These are phyloP conservation scores for Anas platyrhynchos DNA, from an alignment of 2,113 vertebrate genomes.

Conservation along the genomic window DNA sequence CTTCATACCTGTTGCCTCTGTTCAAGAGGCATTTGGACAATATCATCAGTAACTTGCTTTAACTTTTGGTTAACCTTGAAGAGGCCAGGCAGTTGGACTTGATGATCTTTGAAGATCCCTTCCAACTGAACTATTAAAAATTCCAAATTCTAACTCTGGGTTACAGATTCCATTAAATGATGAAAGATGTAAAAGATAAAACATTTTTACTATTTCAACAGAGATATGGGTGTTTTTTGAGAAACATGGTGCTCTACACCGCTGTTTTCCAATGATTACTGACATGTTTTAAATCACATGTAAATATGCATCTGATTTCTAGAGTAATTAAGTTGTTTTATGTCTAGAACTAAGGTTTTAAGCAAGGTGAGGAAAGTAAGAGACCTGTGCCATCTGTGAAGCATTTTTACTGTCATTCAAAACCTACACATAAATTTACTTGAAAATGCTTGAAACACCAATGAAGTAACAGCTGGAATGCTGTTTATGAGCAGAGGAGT, in stretches of 20 bases:
- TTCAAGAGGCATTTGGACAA: neutral
- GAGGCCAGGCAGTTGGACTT: neutral
- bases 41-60: neutral
- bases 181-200: slow-evolving; percentile 8
- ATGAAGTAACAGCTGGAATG: neutral
- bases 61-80: neutral
- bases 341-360: neutral
- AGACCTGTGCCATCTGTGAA: neutral
- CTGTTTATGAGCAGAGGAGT: neutral
- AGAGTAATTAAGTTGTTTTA: neutral
- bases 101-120: neutral
- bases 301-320: neutral
- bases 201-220: neutral
- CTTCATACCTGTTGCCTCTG: neutral
- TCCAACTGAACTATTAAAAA: neutral
- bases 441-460: neutral
- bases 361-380: neutral
- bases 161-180: neutral
- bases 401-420: neutral
- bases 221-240: neutral
- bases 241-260: neutral
- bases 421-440: neutral
- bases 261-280: neutral
- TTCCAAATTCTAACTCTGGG: neutral
- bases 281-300: neutral